phyloP scores from a whole-genome alignment of 2,888 invertebrate genomes.

The Galeruca laticollis region DNA sequence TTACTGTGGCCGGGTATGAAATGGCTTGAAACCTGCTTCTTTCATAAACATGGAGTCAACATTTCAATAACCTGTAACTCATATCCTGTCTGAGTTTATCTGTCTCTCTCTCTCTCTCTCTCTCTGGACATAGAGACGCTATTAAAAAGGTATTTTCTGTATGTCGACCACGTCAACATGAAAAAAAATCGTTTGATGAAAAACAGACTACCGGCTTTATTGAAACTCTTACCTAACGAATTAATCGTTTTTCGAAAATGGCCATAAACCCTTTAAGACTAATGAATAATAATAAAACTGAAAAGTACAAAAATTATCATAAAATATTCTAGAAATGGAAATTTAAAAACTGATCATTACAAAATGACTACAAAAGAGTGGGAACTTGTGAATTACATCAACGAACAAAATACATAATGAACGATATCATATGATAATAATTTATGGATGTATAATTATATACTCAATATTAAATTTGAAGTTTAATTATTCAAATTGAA shows the following conservation, averaged over 20 bases:
- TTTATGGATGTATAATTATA: too few species aligned
- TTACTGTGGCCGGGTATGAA: constrained; percentile 52
- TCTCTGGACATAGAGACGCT: constrained; percentile 39
- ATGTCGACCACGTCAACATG: constrained; percentile 42
- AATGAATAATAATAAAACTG: too few species aligned
- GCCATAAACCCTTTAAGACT: too few species aligned
- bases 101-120: constrained; percentile 19
- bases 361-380: too few species aligned
- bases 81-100: constrained; percentile 56
- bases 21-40: constrained; percentile 64
- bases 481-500: too few species aligned
- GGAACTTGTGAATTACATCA: too few species aligned
- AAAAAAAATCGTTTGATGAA: constrained; percentile 46
- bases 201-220: constrained; percentile 30
- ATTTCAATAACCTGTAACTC: constrained; percentile 65
- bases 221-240: constrained; percentile 29
- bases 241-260: background rate
- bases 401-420: too few species aligned
- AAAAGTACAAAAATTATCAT: too few species aligned
- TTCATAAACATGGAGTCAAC: constrained; percentile 65
- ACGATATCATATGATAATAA: too few species aligned
- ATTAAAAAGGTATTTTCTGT: constrained; percentile 49
- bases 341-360: too few species aligned
- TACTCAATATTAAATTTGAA: too few species aligned
- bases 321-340: too few species aligned